phyloP scores from a whole-genome alignment of 2,113 vertebrate genomes.

The Boleophthalmus pectinirostris region DNA sequence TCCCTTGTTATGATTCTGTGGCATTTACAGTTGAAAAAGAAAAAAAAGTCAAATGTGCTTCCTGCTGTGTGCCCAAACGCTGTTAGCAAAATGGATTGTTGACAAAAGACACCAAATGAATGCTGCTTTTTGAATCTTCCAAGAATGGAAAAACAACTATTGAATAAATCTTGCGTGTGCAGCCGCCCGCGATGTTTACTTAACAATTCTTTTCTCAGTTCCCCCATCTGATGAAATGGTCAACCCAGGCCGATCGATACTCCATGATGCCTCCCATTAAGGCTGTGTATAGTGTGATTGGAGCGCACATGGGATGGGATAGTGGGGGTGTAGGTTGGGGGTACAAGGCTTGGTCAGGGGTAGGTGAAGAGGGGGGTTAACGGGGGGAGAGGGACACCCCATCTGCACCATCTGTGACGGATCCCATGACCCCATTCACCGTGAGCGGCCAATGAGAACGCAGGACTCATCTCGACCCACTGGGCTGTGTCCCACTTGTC shows the following conservation, averaged over 20 bases:
- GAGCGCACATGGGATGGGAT: conserved; percentile 2
- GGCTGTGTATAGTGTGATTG: conserved; percentile 33
- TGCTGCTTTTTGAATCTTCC: conserved; percentile 13
- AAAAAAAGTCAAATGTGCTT: not conserved
- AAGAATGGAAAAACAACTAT: conserved; percentile 7
- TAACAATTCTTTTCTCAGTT: conserved; percentile 21
- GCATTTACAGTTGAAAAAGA: conserved; percentile 17
- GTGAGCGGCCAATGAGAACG: conserved; percentile 37
- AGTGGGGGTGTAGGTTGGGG: not conserved
- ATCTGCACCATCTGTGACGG: conserved; percentile 66
- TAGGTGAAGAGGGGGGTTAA: not conserved
- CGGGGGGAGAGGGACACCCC: conserved; percentile 37
- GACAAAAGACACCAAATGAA: conserved; percentile 8
- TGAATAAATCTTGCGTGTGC: conserved; percentile 4
- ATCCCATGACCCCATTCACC: conserved; percentile 72
- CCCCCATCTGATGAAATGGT: conserved; percentile 33
- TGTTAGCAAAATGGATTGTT: conserved; percentile 8
- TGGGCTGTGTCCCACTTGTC: conserved; percentile 56
- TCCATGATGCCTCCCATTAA: conserved; percentile 30
- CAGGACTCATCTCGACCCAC: conserved; percentile 34
- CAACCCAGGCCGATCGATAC: conserved; percentile 29
- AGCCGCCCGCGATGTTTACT: conserved; percentile 6
- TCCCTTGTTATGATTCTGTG: conserved; percentile 4
- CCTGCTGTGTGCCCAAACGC: conserved; percentile 1
- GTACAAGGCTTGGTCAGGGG: conserved; percentile 18